Evolutionary conservation across 2,888 invertebrate genomes (phyloP).

Genomic region (Baccha elongata): DNA sequence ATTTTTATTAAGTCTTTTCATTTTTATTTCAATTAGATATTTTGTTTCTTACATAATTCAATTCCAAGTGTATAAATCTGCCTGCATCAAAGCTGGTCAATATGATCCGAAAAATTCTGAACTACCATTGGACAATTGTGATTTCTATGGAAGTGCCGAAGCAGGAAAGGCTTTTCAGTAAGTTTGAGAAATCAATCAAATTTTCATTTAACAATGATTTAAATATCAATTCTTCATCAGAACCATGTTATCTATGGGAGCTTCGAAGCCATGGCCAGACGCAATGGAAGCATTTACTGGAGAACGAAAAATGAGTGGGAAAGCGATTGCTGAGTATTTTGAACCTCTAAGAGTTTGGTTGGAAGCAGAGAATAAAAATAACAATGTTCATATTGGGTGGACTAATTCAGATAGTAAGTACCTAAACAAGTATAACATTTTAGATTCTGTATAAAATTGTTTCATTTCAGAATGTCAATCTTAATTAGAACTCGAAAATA

Average conservation of each 20-base stretch:
- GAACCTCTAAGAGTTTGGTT: conserved; percentile 90
- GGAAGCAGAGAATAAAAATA: conserved; percentile 87
- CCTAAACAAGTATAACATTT: neutral
- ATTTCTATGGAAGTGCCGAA: conserved; percentile 90
- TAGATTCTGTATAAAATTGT: neutral
- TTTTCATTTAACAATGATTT: conserved; percentile 77
- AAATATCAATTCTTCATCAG: conserved; percentile 84
- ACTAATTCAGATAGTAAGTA: conserved; percentile 83
- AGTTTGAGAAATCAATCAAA: conserved; percentile 78
- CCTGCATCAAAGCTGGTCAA: conserved; percentile 90
- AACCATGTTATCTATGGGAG: conserved; percentile 88
- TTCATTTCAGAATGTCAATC: neutral
- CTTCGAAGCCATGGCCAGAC: conserved; percentile 91
- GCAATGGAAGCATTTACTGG: conserved; percentile 92
- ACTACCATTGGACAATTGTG: conserved; percentile 91
- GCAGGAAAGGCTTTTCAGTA: conserved; percentile 89
- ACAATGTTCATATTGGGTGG: conserved; percentile 87
- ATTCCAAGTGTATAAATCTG: conserved; percentile 89
- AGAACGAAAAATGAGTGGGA: conserved; percentile 88
- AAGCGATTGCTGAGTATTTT: conserved; percentile 91
- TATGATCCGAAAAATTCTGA: conserved; percentile 87
- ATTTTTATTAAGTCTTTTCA: neutral
- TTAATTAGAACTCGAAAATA: too few relatives aligned
- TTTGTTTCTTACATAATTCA: conserved; percentile 91
- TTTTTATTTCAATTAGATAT: conserved; percentile 83